Percentiles rank a stretch among this genome's conserved stretches.
phyloP scores from a whole-genome alignment of 1,140 invertebrate species.

The Meloidogyne floridensis region DNA sequence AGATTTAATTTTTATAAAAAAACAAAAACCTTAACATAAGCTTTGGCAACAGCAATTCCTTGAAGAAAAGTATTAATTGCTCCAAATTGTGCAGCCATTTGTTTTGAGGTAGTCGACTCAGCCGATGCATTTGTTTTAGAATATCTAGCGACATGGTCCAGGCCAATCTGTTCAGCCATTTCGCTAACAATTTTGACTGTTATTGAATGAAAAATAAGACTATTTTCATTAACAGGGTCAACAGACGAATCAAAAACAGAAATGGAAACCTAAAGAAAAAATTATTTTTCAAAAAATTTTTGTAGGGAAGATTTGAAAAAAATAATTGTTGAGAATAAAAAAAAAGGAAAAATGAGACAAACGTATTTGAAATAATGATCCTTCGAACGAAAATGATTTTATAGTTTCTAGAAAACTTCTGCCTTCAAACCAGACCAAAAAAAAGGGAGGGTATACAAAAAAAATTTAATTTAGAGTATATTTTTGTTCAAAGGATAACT shows the following conservation, averaged over 20 bases:
- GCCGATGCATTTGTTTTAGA: constrained; percentile 33
- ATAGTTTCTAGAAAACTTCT: no score
- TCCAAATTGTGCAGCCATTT: constrained; percentile 44
- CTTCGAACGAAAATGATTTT: no score
- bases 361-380: no score
- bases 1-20: neutral
- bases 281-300: no score
- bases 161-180: constrained; percentile 48
- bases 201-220: constrained; percentile 38
- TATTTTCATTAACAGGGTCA: constrained; percentile 39
- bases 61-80: constrained; percentile 43
- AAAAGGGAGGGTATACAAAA: no score
- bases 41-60: constrained; percentile 36
- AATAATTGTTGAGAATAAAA: neutral
- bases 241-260: constrained; percentile 45
- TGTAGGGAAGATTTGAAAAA: neutral
- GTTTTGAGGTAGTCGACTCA: constrained; percentile 48
- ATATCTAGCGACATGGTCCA: constrained; percentile 50
- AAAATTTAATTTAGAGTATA: no score
- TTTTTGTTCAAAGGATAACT: no score
- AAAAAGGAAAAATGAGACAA: no score
- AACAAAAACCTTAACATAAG: constrained; percentile 43
- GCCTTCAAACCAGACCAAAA: no score
- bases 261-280: constrained; percentile 41
- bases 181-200: constrained; percentile 50